phyloP scores from a whole-genome alignment of 2,888 invertebrate species.

The Lathronympha strigana region DNA sequence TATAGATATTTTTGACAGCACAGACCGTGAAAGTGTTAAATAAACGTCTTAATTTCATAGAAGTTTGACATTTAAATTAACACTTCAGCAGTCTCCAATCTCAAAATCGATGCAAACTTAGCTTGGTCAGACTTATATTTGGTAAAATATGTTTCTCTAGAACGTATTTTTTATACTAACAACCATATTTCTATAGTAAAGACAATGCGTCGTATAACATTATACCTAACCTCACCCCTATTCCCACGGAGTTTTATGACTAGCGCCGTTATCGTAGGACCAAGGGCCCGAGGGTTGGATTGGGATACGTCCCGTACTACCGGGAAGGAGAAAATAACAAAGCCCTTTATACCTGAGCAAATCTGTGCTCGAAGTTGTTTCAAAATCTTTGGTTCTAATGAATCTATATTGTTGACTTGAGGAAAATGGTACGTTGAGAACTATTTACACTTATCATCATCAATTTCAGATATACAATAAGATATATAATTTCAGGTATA shows the following conservation, averaged over 20 bases:
- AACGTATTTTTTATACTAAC: neutral
- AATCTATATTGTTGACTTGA: too few relatives aligned
- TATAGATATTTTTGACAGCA: too few relatives aligned
- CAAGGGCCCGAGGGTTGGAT: neutral
- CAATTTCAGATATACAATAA: too few relatives aligned
- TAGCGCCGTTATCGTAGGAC: slow-evolving; percentile 14
- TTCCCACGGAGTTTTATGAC: slow-evolving; percentile 16
- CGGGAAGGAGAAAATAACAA: slow-evolving; percentile 31
- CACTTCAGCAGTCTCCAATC: too few relatives aligned
- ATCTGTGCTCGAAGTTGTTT: neutral
- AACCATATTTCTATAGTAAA: neutral
- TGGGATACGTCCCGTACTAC: slow-evolving; percentile 7
- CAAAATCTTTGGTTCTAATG: neutral
- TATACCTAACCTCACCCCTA: neutral
- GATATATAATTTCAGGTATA: too few relatives aligned
- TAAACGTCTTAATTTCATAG: too few relatives aligned
- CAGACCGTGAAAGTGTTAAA: too few relatives aligned
- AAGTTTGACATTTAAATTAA: too few relatives aligned
- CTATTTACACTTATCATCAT: too few relatives aligned
- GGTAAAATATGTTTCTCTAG: neutral
- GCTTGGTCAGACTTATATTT: too few relatives aligned
- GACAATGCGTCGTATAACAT: neutral
- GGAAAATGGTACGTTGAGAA: too few relatives aligned
- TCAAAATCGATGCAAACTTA: too few relatives aligned
- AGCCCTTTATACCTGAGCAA: slow-evolving; percentile 17